phyloP scores from a whole-genome alignment of 2,113 vertebrate species.

The Lepidothrix coronata region DNA sequence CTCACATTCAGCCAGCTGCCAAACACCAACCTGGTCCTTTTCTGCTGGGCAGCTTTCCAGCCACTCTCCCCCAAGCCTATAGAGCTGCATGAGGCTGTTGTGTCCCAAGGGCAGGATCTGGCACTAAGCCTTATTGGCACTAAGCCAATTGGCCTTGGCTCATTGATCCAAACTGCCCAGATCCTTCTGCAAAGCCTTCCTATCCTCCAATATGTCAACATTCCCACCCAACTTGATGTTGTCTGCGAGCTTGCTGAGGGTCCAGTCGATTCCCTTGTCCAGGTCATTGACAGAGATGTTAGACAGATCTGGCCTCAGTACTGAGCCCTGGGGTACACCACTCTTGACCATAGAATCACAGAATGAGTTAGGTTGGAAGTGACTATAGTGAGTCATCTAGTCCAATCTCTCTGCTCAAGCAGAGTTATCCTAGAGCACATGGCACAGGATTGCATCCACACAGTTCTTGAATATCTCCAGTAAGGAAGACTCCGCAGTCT shows the following conservation, averaged over 20 bases:
- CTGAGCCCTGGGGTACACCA: not conserved
- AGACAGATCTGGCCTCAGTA: not conserved
- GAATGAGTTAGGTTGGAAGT: not conserved
- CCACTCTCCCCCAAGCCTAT: not conserved
- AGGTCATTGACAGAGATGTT: not conserved
- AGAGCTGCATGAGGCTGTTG: not conserved
- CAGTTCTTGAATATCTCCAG: not conserved
- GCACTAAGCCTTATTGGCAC: not conserved
- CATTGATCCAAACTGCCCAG: not conserved
- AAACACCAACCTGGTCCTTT: not conserved
- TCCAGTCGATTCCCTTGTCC: not conserved
- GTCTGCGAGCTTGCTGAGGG: not conserved
- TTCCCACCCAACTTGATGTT: not conserved
- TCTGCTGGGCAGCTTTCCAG: not conserved
- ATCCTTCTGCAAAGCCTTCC: not conserved
- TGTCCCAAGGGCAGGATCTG: not conserved
- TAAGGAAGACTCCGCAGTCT: not conserved
- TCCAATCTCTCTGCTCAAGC: not conserved
- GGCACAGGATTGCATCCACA: not conserved
- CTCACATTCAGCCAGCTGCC: not conserved
- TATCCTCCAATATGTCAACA: not conserved
- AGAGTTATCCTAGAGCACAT: not conserved
- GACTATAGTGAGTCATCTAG: not conserved
- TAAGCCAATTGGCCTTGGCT: not conserved
- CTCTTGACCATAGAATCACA: not conserved